Base-by-base conservation (phyloP, 2,113 vertebrate genomes). In the Helogale parvula region DNA sequence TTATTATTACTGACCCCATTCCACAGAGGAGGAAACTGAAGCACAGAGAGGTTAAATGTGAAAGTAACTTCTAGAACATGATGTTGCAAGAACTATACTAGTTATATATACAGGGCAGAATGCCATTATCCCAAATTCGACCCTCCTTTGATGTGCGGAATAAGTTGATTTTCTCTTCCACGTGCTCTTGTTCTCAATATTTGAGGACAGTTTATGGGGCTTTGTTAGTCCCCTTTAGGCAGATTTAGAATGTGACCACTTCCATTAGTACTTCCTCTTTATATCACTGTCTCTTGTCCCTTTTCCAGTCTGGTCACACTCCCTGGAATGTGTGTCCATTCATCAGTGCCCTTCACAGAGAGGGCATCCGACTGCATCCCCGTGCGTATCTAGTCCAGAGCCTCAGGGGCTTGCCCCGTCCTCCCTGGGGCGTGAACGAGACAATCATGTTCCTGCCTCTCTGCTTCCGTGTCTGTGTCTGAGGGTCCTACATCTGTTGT, bases 11-110 rank as follows among this genome's bases (percentile, higher is more conserved):
- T 45, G 14, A 68, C 29, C 31, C 4, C 60, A 60, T 90, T 77
- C 63, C 45, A 27, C 21, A 29, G 85, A 92, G 80, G 41, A 60
- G 74, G 68, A 93, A 66, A 50, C 69, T 17, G 72, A 90, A 88
- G 23, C 66, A 74, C 41, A 86, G 80, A 96, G 41, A 80, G 74
- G 23, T 52, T 52, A 13, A 63, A 29, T 23, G 27, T 63, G 63
- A 80, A 85, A 86, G 52, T 21, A 31, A 19, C 31, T 90, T 68
- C 57, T 87, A 54, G 33, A 81, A 54, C 23, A 35, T 72, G 74
- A 87, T 2, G 0, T 60, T 25, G 10, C 66, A n/a, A 66, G 68
- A 87, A 35, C 45, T 23, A 9, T 72, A 71, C 65, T 41, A 86
- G 35, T 72, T 57, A 2, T 45, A 6, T 15, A 8, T 60, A 38